These are phyloP conservation scores for Chinchilla lanigera DNA, from an alignment of 2,113 vertebrate genomes.

Conservation along the genomic window DNA sequence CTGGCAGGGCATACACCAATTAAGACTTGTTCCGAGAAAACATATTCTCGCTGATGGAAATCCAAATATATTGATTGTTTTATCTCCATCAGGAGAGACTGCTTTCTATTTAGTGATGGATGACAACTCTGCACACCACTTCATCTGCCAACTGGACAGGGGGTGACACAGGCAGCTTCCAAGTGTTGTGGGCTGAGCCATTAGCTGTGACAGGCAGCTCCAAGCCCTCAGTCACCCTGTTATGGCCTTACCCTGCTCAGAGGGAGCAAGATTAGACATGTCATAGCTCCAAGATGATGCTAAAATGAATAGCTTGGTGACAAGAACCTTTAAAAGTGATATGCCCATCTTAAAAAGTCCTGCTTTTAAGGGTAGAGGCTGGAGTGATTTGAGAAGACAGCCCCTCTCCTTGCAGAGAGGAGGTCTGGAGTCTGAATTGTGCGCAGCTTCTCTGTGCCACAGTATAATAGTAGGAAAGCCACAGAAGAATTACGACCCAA, in stretches of 20 bases:
- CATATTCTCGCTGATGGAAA: conserved; percentile 80
- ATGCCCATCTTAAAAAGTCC: conserved; percentile 52
- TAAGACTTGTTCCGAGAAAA: conserved; percentile 82
- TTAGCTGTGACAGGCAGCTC: conserved; percentile 72
- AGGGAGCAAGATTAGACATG: conserved; percentile 38
- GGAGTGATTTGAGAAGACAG: conserved; percentile 21
- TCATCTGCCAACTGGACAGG: conserved; percentile 72
- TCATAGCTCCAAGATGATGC: conserved; percentile 61
- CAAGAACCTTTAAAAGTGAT: conserved; percentile 56
- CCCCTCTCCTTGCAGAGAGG: not conserved
- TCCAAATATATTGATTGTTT: conserved; percentile 84
- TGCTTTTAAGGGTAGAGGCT: not conserved
- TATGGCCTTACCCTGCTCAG: not conserved
- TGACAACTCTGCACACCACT: conserved; percentile 79
- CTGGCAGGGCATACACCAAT: conserved; percentile 80
- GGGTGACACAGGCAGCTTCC: conserved; percentile 60
- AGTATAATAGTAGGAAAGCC: not conserved
- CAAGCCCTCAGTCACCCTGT: conserved; percentile 41
- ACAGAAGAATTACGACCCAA: conserved; percentile 27
- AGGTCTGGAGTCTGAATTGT: not conserved
- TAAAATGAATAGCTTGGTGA: conserved; percentile 70
- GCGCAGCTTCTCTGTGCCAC: not conserved
- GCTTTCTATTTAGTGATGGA: conserved; percentile 75
- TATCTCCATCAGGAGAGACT: conserved; percentile 73
- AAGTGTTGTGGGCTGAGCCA: conserved; percentile 71